Evolutionary conservation across 2,113 vertebrate genomes (phyloP).

Genomic region (Gopherus evgoodei): DNA sequence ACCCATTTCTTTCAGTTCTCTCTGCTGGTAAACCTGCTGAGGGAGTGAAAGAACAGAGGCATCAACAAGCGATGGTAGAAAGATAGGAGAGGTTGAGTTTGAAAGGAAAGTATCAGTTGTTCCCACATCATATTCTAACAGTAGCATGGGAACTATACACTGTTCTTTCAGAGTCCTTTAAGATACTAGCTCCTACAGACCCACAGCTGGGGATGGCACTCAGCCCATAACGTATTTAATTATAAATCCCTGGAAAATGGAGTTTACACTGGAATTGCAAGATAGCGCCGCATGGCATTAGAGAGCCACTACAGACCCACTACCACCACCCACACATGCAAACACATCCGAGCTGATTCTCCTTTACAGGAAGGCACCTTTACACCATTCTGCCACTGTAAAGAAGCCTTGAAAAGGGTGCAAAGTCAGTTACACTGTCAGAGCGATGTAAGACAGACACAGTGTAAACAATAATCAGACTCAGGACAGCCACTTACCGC

Average conservation of each 20-base stretch:
- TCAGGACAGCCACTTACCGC: constrained; percentile 81
- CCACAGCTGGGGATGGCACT: not conserved
- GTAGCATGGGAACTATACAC: not conserved
- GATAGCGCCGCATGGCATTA: not conserved
- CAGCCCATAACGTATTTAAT: constrained; percentile 5
- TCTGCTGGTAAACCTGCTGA: not conserved
- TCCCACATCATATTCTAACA: not conserved
- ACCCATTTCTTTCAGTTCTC: not conserved
- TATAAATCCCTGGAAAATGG: not conserved
- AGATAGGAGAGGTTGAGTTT: not conserved
- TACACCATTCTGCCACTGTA: not conserved
- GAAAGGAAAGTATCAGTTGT: not conserved
- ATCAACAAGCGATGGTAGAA: not conserved
- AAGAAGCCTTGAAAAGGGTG: not conserved
- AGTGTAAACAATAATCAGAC: not conserved
- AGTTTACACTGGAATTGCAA: not conserved
- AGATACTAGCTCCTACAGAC: not conserved
- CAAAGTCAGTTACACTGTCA: not conserved
- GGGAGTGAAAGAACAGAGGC: not conserved
- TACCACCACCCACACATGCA: too few relatives aligned
- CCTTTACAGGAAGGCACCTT: not conserved
- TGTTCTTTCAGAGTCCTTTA: not conserved
- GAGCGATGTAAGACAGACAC: not conserved
- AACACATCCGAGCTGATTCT: not conserved
- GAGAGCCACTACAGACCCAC: accelerated